These are phyloP conservation scores for Seira ritae DNA, from an alignment of 2,888 invertebrate species.

Conservation along the genomic window DNA sequence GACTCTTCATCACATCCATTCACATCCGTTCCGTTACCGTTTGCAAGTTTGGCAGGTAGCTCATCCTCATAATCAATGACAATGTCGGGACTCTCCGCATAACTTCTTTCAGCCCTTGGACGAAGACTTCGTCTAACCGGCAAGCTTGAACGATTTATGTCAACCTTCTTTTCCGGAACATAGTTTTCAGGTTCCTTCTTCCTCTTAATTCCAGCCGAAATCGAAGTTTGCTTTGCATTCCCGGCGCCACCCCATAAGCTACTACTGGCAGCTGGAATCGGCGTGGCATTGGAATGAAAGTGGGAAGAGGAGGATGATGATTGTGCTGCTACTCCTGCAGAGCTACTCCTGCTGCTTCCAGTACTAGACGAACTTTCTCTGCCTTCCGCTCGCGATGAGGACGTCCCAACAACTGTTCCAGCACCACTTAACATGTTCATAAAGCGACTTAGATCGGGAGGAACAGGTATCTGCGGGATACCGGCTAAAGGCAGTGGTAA, in stretches of 20 bases:
- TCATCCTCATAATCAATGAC: conserved; percentile 77
- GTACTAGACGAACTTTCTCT: conserved; percentile 67
- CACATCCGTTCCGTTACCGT: conserved; percentile 75
- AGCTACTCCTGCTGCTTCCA: conserved; percentile 65
- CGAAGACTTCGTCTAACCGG: conserved; percentile 82
- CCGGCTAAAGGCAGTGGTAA: conserved; percentile 67
- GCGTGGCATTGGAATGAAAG: conserved; percentile 18
- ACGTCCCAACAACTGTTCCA: conserved; percentile 54
- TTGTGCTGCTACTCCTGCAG: conserved; percentile 64
- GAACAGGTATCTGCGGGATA: conserved; percentile 72
- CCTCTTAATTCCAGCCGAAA: conserved; percentile 68
- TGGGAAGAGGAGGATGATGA: conserved; percentile 30
- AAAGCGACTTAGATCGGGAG: conserved; percentile 72
- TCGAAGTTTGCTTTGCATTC: conserved; percentile 52
- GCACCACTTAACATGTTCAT: conserved; percentile 71
- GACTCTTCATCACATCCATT: conserved; percentile 81
- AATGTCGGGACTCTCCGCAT: conserved; percentile 88
- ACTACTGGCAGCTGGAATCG: conserved; percentile 29
- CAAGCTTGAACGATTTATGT: conserved; percentile 49
- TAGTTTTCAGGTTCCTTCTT: conserved; percentile 71
- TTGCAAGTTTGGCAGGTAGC: conserved; percentile 76
- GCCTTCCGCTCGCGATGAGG: conserved; percentile 41
- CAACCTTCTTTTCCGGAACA: conserved; percentile 50
- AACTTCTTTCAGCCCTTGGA: conserved; percentile 90
- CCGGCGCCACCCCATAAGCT: conserved; percentile 39